phyloP scores from a whole-genome alignment of 2,113 vertebrate species.

The Vanacampus margaritifer region DNA sequence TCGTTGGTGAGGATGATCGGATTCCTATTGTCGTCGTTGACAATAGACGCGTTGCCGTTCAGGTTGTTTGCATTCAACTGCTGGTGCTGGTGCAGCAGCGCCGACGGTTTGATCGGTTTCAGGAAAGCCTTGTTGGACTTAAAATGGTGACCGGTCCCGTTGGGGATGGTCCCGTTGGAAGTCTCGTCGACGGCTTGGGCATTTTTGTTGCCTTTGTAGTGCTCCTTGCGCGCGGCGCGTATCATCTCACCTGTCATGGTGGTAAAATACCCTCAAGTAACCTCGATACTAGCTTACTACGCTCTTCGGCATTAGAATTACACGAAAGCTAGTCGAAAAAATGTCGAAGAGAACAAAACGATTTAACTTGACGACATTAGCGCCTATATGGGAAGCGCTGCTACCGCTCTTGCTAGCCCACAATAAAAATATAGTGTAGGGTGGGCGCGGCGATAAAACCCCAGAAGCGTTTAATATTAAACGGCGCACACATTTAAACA shows the following conservation, averaged over 20 bases:
- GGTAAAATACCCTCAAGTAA: slow-evolving; percentile 8
- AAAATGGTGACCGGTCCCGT: slow-evolving; percentile 72
- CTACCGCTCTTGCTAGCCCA: slow-evolving; percentile 23
- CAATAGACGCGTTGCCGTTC: slow-evolving; percentile 52
- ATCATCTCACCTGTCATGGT: slow-evolving; percentile 90
- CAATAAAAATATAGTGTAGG: slow-evolving; percentile 24
- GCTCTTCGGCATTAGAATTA: slow-evolving; percentile 10
- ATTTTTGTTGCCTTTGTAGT: slow-evolving; percentile 81
- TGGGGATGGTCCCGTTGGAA: slow-evolving; percentile 68
- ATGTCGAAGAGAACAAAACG: background rate
- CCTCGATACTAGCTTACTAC: background rate
- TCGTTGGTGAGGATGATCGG: slow-evolving; percentile 60
- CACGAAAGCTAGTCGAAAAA: background rate
- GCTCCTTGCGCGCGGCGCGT: slow-evolving; percentile 83
- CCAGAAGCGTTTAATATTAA: slow-evolving; percentile 40
- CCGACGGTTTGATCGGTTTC: slow-evolving; percentile 53
- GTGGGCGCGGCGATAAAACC: slow-evolving; percentile 58
- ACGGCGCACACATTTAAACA: slow-evolving; percentile 15
- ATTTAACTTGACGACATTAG: slow-evolving; percentile 12
- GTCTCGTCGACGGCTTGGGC: slow-evolving; percentile 82
- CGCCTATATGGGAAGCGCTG: slow-evolving; percentile 7
- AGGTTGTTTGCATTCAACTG: slow-evolving; percentile 68
- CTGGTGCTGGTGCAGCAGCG: slow-evolving; percentile 66
- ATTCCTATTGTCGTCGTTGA: slow-evolving; percentile 68
- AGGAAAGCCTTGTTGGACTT: slow-evolving; percentile 71